Conservation (phyloP, 2,113 vertebrate genomes). For the Grammatotria lemairii region DNA sequence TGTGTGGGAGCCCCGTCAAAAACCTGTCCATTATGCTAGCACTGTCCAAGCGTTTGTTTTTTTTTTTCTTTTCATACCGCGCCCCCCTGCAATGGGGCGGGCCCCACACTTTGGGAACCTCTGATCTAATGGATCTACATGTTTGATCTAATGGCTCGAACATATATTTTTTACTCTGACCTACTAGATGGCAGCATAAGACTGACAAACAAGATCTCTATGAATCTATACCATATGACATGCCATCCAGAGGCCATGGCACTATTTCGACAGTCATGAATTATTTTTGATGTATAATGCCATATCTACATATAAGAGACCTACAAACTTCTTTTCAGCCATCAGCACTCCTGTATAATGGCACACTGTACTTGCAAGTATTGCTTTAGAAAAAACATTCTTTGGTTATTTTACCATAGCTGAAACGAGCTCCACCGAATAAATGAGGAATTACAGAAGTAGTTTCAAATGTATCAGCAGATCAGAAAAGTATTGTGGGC, state of each 20-base stretch:
- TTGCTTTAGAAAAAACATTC: not conserved
- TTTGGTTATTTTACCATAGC: not conserved
- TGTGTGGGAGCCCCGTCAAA: not conserved
- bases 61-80: not conserved
- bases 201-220: not conserved
- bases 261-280: not conserved
- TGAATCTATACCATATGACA: not conserved
- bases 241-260: not conserved
- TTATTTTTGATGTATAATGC: not conserved
- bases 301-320: not conserved
- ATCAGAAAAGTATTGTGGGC: not conserved
- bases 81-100: not conserved
- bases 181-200: not conserved
- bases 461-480: not conserved
- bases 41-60: not conserved
- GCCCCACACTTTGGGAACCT: not conserved
- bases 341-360: not conserved
- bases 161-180: not conserved
- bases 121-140: not conserved
- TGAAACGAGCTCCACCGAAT: not conserved
- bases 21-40: not conserved
- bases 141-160: not conserved
- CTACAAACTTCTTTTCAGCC: not conserved
- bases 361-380: not conserved
- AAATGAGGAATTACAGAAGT: not conserved